phyloP scores from a whole-genome alignment of 2,797 vertebrate genomes.

The Tapirus indicus region DNA sequence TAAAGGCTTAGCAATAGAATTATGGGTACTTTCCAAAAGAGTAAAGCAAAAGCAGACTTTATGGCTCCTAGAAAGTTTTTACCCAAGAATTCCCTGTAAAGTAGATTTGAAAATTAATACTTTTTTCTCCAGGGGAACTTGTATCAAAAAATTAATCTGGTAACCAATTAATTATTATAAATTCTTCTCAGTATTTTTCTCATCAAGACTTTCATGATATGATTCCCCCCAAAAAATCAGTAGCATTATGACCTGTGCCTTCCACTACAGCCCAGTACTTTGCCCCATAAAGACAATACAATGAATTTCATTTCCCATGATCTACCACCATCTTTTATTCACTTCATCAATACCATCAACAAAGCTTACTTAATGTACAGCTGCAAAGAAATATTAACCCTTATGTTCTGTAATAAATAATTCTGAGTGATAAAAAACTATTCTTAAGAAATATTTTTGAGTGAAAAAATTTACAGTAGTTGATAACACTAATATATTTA shows the following conservation, averaged over 20 bases:
- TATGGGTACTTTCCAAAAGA: neutral
- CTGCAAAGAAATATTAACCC: constrained; percentile 7
- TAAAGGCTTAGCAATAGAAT: constrained; percentile 22
- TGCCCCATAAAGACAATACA: neutral
- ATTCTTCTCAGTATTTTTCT: constrained; percentile 19
- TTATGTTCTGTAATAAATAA: neutral
- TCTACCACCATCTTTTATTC: neutral
- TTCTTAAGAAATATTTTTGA: neutral
- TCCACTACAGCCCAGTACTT: neutral
- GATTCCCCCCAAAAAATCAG: constrained; percentile 2
- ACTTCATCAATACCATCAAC: neutral
- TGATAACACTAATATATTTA: neutral
- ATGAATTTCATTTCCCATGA: neutral
- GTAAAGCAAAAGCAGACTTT: neutral
- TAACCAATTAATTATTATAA: constrained; percentile 57
- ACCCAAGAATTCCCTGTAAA: neutral
- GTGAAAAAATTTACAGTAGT: neutral
- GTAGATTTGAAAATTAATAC: neutral
- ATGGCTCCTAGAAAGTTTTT: constrained; percentile 5
- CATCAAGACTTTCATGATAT: neutral
- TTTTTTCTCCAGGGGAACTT: neutral
- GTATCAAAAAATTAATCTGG: constrained; percentile 7
- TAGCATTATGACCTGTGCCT: neutral
- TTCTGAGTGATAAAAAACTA: constrained; percentile 18
- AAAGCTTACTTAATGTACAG: neutral